Conservation (phyloP, 92 coral and sea anemone genomes). For the Palythoa grandis region DNA sequence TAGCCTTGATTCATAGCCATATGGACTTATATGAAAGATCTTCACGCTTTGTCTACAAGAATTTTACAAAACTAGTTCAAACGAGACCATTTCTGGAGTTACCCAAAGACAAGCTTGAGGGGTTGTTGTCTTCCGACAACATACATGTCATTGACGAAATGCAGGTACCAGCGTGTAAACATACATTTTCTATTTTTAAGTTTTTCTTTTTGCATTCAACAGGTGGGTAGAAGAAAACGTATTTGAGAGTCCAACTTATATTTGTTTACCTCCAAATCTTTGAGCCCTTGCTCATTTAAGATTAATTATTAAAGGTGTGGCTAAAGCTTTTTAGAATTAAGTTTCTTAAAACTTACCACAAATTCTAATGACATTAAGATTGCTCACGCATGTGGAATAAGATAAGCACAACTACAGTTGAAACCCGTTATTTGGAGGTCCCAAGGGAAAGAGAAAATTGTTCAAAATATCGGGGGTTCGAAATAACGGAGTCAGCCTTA, state of each 20-base stretch:
- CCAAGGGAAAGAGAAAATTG: no score
- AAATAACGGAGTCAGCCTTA: no score
- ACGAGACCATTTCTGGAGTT: slow-evolving; percentile 65
- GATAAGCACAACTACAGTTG: no score
- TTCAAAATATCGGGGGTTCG: no score
- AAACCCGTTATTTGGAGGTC: no score
- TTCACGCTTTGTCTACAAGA: slow-evolving; percentile 62
- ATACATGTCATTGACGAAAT: slow-evolving; percentile 66
- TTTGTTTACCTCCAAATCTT: neutral
- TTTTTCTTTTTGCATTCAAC: neutral
- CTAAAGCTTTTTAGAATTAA: no score
- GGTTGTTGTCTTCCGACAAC: slow-evolving; percentile 61
- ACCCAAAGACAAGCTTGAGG: slow-evolving; percentile 63
- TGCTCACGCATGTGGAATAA: no score
- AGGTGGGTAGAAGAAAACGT: neutral
- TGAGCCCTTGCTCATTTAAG: neutral
- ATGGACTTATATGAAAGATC: slow-evolving; percentile 67
- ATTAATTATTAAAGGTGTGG: no score
- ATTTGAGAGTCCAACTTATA: neutral
- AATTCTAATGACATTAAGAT: no score
- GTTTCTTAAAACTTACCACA: no score
- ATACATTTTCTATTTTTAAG: neutral
- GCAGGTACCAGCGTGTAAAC: slow-evolving; percentile 56
- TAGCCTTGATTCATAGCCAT: slow-evolving; percentile 64
- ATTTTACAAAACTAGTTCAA: slow-evolving; percentile 62